Evolutionary conservation across 2,888 invertebrate species (phyloP).

Genomic region (Cylloceria caligata): DNA sequence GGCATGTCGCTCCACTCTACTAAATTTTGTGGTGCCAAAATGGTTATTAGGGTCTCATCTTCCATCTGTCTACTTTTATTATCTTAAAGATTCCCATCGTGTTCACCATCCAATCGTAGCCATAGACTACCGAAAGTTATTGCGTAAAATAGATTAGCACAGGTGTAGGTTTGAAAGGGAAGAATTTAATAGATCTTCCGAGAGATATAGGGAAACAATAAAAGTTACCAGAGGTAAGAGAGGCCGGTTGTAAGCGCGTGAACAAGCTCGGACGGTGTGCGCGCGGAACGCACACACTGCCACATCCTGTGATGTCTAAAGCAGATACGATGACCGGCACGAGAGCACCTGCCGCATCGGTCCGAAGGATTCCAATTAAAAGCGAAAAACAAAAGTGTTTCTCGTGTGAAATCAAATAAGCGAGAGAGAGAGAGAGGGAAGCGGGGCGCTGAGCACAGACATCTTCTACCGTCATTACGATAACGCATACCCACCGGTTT

Average conservation of each 20-base stretch:
- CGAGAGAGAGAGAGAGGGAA: conserved; percentile 25
- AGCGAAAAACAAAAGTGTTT: conserved; percentile 65
- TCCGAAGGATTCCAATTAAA: conserved; percentile 65
- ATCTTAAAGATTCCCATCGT: too few species aligned
- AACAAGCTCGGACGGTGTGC: conserved; percentile 47
- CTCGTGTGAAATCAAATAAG: conserved; percentile 45
- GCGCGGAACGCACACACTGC: conserved; percentile 73
- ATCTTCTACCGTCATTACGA: conserved; percentile 49
- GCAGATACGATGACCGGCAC: conserved; percentile 80
- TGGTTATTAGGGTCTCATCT: too few species aligned
- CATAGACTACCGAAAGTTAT: too few species aligned
- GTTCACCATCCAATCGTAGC: too few species aligned
- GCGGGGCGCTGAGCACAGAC: conserved; percentile 26
- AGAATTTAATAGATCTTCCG: conserved; percentile 28
- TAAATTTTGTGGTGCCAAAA: too few species aligned
- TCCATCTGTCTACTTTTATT: too few species aligned
- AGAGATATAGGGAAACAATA: conserved; percentile 26
- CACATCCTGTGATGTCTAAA: conserved; percentile 82
- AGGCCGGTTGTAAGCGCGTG: conserved; percentile 40
- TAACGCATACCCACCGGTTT: conserved; percentile 42
- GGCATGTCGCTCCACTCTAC: too few species aligned
- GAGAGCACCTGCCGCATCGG: conserved; percentile 72
- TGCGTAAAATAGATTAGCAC: conserved; percentile 63
- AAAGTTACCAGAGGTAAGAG: conserved; percentile 55
- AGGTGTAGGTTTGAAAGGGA: conserved; percentile 56